Base-by-base conservation (phyloP, 2,797 vertebrate genomes). In the Euphonia xanthogaster region DNA sequence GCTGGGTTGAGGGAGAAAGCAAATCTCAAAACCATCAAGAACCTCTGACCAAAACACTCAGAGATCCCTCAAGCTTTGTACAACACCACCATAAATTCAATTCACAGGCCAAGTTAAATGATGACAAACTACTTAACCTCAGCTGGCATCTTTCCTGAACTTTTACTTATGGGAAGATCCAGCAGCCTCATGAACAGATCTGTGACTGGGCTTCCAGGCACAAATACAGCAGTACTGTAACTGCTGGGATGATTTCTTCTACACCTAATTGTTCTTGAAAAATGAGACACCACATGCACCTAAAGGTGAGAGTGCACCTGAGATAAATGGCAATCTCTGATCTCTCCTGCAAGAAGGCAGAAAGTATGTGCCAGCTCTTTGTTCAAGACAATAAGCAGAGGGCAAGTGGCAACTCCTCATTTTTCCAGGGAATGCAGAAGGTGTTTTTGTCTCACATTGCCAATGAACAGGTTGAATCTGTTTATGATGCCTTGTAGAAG, bases 371-470 rank as follows among this genome's bases (percentile, higher is more conserved):
- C 25, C 54, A 91, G 39, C 13, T 61, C 33, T 53, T 63, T 77
- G 44, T 25, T 86, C 79, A 54, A 12, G 28, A 51, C 33, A 60
- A 66, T 47, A 68, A 77, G 39, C 50, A 93, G 62, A 91, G 82
- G 55, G 35, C 47, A 83, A 93, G 54, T 44, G 62, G 65, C 54
- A 86, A 6, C 19, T 84, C 70, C 76, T 27, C 35, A 21, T 68
- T 92, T 93, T 91, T 70, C 70, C 91, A 88, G 72, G 50, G 39
- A 80, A 65, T 78, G 45, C 86, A 95, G 86, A 83, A 86, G 79
- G 51, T 90, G 70, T 53, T 93, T 90, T 94, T 66, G 62, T 58
- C 85, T 81, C 66, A 51, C 58, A 21, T 0, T 93, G 73, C 73
- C 93, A 95, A 70, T 2, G 24, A 91, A 71, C 81, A 92, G 71